Conservation (phyloP, 1,140 invertebrate species). For the Ceratoteleas bidentatus region DNA sequence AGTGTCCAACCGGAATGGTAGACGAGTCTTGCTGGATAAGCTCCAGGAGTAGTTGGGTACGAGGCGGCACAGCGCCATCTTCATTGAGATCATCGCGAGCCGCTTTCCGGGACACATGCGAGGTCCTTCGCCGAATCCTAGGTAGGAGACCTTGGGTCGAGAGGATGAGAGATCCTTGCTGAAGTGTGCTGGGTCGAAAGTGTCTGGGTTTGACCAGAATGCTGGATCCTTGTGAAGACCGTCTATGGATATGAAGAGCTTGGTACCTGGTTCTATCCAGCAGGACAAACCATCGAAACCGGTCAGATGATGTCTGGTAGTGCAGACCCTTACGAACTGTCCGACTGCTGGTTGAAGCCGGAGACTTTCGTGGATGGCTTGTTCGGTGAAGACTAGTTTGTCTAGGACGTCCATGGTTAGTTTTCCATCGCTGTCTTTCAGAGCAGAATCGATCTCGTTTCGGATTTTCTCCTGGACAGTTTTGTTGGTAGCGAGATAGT, state of each 20-base stretch:
- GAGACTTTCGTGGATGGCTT: constrained; percentile 65
- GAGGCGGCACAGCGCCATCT: constrained; percentile 46
- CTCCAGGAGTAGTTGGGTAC: constrained; percentile 50
- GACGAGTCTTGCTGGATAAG: constrained; percentile 18
- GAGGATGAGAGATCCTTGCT: constrained; percentile 46
- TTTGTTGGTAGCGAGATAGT: constrained; percentile 17
- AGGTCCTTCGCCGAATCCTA: constrained; percentile 81
- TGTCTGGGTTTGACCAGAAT: constrained; percentile 80
- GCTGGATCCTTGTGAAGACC: constrained; percentile 80
- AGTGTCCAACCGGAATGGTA: constrained; percentile 7
- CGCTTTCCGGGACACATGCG: constrained; percentile 81
- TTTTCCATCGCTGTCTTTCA: background rate
- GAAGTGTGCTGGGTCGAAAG: constrained; percentile 82
- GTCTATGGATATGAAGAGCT: constrained; percentile 74
- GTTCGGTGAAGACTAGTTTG: constrained; percentile 60
- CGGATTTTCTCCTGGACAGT: constrained; percentile 18
- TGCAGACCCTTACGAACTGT: constrained; percentile 45
- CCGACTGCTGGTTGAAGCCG: constrained; percentile 20
- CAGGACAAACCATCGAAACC: constrained; percentile 63
- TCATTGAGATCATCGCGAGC: constrained; percentile 53
- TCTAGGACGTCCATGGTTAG: background rate
- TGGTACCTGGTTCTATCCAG: constrained; percentile 45
- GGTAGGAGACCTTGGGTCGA: constrained; percentile 70
- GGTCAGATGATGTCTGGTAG: constrained; percentile 21
- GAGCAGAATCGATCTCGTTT: constrained; percentile 1